phyloP scores from a whole-genome alignment of 2,113 vertebrate species.

The Ranitomeya imitator region DNA sequence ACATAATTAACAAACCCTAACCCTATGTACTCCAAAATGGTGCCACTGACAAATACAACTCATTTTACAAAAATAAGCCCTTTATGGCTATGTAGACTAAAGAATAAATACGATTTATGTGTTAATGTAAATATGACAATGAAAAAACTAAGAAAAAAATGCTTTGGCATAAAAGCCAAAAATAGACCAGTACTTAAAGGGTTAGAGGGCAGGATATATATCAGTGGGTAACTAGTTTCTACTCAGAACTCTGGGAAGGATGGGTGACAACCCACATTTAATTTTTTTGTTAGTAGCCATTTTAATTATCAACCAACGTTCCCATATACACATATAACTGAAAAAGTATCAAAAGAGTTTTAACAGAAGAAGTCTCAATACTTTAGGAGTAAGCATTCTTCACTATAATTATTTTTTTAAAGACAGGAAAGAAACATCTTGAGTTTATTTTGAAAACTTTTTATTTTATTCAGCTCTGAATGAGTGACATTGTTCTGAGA shows the following conservation, averaged over 20 bases:
- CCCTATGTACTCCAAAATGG: too few species aligned
- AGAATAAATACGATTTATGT: too few species aligned
- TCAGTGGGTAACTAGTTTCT: neutral
- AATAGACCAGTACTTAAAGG: too few species aligned
- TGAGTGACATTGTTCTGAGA: slow-evolving; percentile 10
- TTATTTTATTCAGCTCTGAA: neutral
- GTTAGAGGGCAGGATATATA: neutral
- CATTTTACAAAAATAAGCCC: too few species aligned
- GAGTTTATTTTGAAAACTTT: slow-evolving; percentile 34
- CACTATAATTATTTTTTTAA: neutral
- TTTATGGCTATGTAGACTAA: too few species aligned
- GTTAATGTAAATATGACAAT: too few species aligned
- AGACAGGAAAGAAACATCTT: neutral
- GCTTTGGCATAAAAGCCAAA: too few species aligned
- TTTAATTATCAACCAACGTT: neutral
- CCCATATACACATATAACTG: neutral
- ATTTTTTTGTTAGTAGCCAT: neutral
- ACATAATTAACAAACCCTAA: too few species aligned
- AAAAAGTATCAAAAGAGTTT: neutral
- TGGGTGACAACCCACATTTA: neutral
- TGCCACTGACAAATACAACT: too few species aligned
- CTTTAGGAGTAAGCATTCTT: neutral
- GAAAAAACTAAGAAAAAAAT: too few species aligned
- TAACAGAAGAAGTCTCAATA: neutral
- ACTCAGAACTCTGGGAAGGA: neutral